A percentile compares a stretch with the other conserved stretches of the same genome.
These are phyloP conservation scores for Gerosis bhagava DNA, from an alignment of 2,888 invertebrate species.

Conservation along the genomic window DNA sequence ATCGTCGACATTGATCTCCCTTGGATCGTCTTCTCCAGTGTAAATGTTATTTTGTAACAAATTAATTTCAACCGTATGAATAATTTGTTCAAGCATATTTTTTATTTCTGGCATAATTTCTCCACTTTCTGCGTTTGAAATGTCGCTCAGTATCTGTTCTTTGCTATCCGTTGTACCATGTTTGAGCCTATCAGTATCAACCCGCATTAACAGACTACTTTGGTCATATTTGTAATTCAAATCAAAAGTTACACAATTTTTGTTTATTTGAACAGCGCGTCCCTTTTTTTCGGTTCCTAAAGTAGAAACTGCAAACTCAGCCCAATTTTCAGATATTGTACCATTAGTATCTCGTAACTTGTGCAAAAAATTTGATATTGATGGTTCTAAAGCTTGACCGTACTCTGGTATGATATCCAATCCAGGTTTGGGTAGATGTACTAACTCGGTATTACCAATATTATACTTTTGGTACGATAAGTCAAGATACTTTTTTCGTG, in stretches of 20 bases:
- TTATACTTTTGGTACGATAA: constrained; percentile 64
- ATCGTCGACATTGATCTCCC: constrained; percentile 40
- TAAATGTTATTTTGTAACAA: constrained; percentile 79
- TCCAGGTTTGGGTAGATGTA: constrained; percentile 73
- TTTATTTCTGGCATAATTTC: constrained; percentile 47
- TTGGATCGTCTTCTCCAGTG: constrained; percentile 48
- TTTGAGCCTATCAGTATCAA: constrained; percentile 35
- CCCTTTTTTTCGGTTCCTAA: constrained; percentile 54
- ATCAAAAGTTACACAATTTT: constrained; percentile 72
- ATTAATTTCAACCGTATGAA: constrained; percentile 84
- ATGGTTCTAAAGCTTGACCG: constrained; percentile 67
- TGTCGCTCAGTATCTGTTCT: neutral
- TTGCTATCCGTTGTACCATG: neutral
- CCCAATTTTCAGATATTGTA: constrained; percentile 70
- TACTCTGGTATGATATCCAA: constrained; percentile 72
- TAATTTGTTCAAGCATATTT: constrained; percentile 75
- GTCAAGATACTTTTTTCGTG: constrained; percentile 70
- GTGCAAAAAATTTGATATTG: constrained; percentile 64
- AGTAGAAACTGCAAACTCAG: constrained; percentile 80
- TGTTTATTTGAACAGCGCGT: constrained; percentile 41
- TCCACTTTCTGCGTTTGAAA: constrained; percentile 13
- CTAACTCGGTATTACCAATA: constrained; percentile 67
- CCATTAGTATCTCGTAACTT: constrained; percentile 58
- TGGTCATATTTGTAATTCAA: constrained; percentile 83
- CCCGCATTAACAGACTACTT: constrained; percentile 77